Percentiles rank a stretch among this genome's conserved stretches.
Evolutionary conservation across 2,888 invertebrate genomes (phyloP).

Genomic region (Ectemnius lituratus): DNA sequence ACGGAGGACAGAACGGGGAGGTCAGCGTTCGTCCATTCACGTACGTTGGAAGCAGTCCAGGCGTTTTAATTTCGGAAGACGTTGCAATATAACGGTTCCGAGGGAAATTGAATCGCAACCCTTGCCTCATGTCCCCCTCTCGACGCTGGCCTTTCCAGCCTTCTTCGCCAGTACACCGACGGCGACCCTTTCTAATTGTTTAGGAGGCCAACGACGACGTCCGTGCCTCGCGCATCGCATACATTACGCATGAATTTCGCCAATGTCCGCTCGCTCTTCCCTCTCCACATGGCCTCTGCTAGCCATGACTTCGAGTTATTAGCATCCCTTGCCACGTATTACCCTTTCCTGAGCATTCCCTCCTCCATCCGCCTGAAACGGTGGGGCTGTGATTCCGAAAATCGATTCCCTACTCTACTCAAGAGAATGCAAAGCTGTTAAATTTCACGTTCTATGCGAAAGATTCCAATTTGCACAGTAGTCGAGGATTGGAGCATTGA

Average conservation of each 20-base stretch:
- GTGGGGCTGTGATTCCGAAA: neutral
- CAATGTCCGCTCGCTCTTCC: slow-evolving; percentile 49
- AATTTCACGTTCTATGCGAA: neutral
- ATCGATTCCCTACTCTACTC: slow-evolving; percentile 1
- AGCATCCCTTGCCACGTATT: slow-evolving; percentile 39
- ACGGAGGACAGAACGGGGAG: slow-evolving; percentile 14
- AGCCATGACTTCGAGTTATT: slow-evolving; percentile 40
- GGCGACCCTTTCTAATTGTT: slow-evolving; percentile 72
- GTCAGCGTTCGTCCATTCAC: slow-evolving; percentile 31
- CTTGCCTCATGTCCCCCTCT: slow-evolving; percentile 37
- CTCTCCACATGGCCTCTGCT: slow-evolving; percentile 43
- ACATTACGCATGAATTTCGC: slow-evolving; percentile 63
- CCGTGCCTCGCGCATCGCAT: slow-evolving; percentile 56
- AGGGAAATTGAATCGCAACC: slow-evolving; percentile 69
- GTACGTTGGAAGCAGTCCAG: slow-evolving; percentile 59
- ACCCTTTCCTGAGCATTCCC: neutral
- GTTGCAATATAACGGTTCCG: slow-evolving; percentile 73
- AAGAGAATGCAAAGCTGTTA: neutral
- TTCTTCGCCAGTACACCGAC: slow-evolving; percentile 35
- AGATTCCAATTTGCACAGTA: neutral
- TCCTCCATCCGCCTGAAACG: slow-evolving; percentile 12
- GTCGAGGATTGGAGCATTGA: neutral
- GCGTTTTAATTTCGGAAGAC: slow-evolving; percentile 68
- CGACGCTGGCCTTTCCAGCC: slow-evolving; percentile 37
- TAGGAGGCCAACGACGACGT: slow-evolving; percentile 66